Conservation (phyloP, 2,888 invertebrate genomes). For the Eurytoma californica region DNA sequence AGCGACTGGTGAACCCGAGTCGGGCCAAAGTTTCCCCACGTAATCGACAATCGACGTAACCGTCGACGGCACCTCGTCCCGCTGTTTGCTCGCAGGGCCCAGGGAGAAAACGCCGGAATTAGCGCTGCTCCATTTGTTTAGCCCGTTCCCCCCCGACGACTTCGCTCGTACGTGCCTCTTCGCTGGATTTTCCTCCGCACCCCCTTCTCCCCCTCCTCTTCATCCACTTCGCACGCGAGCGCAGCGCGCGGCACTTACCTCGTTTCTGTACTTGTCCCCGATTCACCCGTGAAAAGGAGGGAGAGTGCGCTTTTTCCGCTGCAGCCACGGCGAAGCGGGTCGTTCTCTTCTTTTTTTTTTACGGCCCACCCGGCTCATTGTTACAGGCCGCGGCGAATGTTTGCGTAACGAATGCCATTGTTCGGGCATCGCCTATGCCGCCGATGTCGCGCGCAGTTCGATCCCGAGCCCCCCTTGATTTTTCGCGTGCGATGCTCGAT, state of each 20-base stretch:
- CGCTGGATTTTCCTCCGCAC: slow-evolving; percentile 18
- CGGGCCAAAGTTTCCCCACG: no score
- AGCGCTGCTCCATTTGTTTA: slow-evolving; percentile 31
- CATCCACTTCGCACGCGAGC: slow-evolving; percentile 39
- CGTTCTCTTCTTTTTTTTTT: slow-evolving; percentile 5
- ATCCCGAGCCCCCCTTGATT: no score
- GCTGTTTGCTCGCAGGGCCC: no score
- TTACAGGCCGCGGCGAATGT: slow-evolving; percentile 7
- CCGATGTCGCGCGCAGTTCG: neutral
- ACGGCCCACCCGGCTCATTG: neutral
- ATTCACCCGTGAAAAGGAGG: slow-evolving; percentile 41
- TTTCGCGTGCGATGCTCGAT: no score
- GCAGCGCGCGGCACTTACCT: slow-evolving; percentile 41
- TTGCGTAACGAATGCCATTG: slow-evolving; percentile 25
- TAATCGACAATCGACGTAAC: no score
- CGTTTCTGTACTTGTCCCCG: slow-evolving; percentile 50
- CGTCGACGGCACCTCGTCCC: no score
- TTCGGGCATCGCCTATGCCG: neutral
- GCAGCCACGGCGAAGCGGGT: neutral
- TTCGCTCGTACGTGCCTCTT: slow-evolving; percentile 29
- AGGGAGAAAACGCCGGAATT: slow-evolving; percentile 11
- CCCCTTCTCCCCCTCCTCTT: no score
- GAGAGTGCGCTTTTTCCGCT: neutral
- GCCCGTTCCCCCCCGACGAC: neutral
- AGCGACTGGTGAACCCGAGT: no score